Percentiles rank a stretch among this genome's conserved stretches.
Evolutionary conservation across 2,113 vertebrate genomes (phyloP).

Genomic region (Edolisoma coerulescens): DNA sequence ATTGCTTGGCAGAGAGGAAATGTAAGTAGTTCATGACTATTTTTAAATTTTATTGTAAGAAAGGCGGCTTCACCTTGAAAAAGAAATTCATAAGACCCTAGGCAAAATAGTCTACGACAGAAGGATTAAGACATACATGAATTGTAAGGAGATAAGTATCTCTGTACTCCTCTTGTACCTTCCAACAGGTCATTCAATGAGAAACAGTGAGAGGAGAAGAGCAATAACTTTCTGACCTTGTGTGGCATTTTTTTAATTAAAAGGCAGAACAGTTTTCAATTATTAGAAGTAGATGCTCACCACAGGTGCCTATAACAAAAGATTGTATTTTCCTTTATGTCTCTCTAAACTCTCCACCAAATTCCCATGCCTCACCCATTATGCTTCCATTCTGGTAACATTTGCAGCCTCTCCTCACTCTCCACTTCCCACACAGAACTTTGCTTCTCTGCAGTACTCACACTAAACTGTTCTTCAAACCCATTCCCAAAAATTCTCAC

Average conservation of each 20-base stretch:
- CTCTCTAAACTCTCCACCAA: background rate
- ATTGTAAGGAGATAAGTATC: background rate
- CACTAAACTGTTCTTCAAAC: background rate
- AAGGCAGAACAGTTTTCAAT: background rate
- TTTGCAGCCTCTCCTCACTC: background rate
- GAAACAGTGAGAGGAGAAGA: background rate
- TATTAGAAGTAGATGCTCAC: background rate
- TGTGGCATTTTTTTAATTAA: background rate
- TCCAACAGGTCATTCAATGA: background rate
- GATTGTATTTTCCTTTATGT: background rate
- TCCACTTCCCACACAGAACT: background rate
- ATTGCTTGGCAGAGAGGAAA: background rate
- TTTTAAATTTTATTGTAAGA: conserved; percentile 20
- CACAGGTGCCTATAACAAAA: background rate
- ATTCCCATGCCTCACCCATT: background rate
- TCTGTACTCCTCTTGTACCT: background rate
- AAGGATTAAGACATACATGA: background rate
- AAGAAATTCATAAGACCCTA: background rate
- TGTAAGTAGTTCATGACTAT: background rate
- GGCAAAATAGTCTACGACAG: background rate
- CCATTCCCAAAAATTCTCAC: background rate
- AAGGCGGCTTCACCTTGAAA: conserved; percentile 5
- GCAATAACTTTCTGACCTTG: background rate
- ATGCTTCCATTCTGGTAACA: background rate
- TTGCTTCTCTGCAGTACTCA: background rate